Conservation (phyloP, 2,797 vertebrate genomes). For the Thaleichthys pacificus region DNA sequence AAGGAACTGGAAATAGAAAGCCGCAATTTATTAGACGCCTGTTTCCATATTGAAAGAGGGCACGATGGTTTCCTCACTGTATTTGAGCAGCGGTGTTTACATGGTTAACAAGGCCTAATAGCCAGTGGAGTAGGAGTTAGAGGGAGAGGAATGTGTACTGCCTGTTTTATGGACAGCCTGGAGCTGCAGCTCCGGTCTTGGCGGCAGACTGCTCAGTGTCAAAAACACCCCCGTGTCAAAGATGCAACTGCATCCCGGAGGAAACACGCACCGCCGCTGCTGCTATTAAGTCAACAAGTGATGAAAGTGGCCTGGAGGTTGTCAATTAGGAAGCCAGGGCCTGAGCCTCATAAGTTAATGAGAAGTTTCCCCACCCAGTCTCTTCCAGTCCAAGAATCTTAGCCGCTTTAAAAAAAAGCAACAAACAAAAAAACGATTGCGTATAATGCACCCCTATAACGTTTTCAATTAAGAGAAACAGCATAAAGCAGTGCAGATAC, state of each 20-base stretch:
- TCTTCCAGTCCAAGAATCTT: conserved; percentile 71
- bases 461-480: conserved; percentile 73
- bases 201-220: conserved; percentile 83
- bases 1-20: no score
- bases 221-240: conserved; percentile 82
- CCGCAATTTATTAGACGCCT: not conserved
- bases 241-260: conserved; percentile 86
- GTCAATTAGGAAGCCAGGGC: conserved; percentile 87
- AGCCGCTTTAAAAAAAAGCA: conserved; percentile 75
- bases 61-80: not conserved
- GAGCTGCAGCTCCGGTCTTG: conserved; percentile 65
- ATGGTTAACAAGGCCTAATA: conserved; percentile 47
- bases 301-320: conserved; percentile 94
- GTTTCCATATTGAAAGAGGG: not conserved
- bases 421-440: not conserved
- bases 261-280: conserved; percentile 88
- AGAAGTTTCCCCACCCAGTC: conserved; percentile 75
- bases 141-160: conserved; percentile 61
- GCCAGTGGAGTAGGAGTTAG: conserved; percentile 34
- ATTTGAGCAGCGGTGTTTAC: conserved; percentile 31
- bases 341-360: conserved; percentile 88
- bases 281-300: conserved; percentile 89
- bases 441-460: conserved; percentile 78
- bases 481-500: conserved; percentile 68
- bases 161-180: conserved; percentile 76